Percentiles rank a stretch among this genome's conserved stretches.
phyloP scores from a whole-genome alignment of 1,140 invertebrate genomes.

The Musca vetustissima region DNA sequence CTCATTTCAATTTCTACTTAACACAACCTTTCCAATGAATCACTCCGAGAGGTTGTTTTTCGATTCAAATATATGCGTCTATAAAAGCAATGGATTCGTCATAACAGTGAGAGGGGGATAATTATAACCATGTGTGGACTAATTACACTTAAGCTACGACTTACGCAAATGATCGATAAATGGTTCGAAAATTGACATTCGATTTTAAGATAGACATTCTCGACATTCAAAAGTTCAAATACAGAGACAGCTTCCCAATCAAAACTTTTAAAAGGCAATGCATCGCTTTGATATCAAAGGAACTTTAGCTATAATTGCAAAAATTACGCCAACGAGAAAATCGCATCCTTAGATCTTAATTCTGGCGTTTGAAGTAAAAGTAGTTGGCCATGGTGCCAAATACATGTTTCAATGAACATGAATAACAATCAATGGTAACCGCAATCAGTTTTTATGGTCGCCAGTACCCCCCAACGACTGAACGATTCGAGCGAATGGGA shows the following conservation, averaged over 20 bases:
- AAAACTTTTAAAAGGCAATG: neutral
- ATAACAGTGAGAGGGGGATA: too few relatives aligned
- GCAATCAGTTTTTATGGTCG: neutral
- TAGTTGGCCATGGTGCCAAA: constrained; percentile 17
- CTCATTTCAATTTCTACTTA: too few relatives aligned
- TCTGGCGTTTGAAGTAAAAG: neutral
- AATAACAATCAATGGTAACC: constrained; percentile 12
- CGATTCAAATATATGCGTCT: too few relatives aligned
- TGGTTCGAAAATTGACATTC: constrained; percentile 54
- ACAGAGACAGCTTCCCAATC: neutral
- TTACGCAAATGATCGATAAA: constrained; percentile 29
- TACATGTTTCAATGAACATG: constrained; percentile 19
- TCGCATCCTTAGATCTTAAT: too few relatives aligned
- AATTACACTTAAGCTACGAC: too few relatives aligned
- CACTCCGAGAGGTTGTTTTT: too few relatives aligned
- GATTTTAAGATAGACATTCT: constrained; percentile 40
- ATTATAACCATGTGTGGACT: too few relatives aligned
- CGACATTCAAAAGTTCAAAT: neutral
- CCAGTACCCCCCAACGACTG: neutral
- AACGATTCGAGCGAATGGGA: neutral
- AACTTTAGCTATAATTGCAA: too few relatives aligned
- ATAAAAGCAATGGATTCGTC: too few relatives aligned
- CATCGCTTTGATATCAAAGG: too few relatives aligned
- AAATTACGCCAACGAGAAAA: too few relatives aligned
- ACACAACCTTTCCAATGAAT: too few relatives aligned